Evolutionary conservation across 2,888 invertebrate genomes (phyloP).

Genomic region (Aleiodes testaceus): DNA sequence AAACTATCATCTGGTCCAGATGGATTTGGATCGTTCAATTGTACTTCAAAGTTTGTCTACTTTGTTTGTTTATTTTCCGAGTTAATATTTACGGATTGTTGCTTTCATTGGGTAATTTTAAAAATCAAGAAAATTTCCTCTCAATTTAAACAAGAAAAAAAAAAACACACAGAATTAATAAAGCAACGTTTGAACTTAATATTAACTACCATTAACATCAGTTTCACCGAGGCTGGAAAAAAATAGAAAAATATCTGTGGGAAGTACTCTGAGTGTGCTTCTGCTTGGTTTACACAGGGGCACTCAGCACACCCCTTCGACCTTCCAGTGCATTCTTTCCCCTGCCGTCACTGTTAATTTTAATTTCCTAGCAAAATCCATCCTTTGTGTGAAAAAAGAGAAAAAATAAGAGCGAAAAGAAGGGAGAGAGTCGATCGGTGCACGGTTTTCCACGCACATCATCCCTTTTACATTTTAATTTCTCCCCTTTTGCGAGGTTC

Average conservation of each 20-base stretch:
- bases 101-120: neutral
- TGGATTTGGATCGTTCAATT: constrained; percentile 46
- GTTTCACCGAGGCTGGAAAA: neutral
- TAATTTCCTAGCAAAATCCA: constrained; percentile 68
- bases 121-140: too few relatives aligned
- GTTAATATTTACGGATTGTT: neutral
- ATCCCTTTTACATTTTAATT: constrained; percentile 72
- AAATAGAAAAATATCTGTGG: constrained; percentile 27
- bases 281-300: constrained; percentile 46
- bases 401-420: constrained; percentile 45
- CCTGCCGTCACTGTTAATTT: constrained; percentile 64
- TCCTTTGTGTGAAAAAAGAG: constrained; percentile 58
- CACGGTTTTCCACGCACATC: constrained; percentile 69
- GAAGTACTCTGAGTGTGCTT: constrained; percentile 38
- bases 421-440: constrained; percentile 46
- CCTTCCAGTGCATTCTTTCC: constrained; percentile 38
- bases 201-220: constrained; percentile 21
- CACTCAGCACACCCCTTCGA: constrained; percentile 46
- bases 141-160: too few relatives aligned
- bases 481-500: constrained; percentile 69
- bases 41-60: constrained; percentile 12
- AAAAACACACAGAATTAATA: neutral
- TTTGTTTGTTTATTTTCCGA: neutral
- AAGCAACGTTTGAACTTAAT: neutral
- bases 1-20: constrained; percentile 47